Base-by-base conservation (phyloP, 2,797 vertebrate genomes). In the Allochrocebus solatus region DNA sequence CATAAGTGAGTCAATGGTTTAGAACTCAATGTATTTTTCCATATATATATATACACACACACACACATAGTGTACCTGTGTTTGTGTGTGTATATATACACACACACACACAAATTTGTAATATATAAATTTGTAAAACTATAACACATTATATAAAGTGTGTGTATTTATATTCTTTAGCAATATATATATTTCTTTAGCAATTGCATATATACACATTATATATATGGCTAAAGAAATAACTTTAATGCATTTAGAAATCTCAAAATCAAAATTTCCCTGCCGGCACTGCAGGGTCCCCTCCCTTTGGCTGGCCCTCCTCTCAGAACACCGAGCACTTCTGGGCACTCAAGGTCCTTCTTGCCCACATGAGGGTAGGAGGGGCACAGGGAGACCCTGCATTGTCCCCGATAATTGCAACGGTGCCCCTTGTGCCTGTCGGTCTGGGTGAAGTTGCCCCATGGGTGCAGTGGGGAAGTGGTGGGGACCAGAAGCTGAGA, bases 231-330 rank as follows among this genome's bases (percentile, higher is more conserved):
- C 50, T n/a, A 28, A 39, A 84, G 91, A 72, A 91, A 76, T 10
- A 36, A 43, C 61, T 97, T 97, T 96, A 95, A 84, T 94, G 64
- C 30, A 53, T 67, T 46, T 16, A 36, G 33, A 64, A 67, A 43
- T 2, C 33, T 46, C 12, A 17, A 21, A 3, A 22, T 61, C 21
- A 43, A 33, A 39, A 0, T 43, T 13, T 30, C 48, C 7, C 4
- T 13, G 43, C 74, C 13, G 89, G 46, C 11, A 5, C 61, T 0
- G 0, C 39, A 43, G 14, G 39, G 67, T 41, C 12, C 6, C 59
- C 33, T 7, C n/a, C 39, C 39, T 24, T 50, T 2, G 6, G 50
- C 13, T 2, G 28, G 26, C n/a, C 2, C 64, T 19, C 19, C 50
- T 64, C 59, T 59, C 3, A 0, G 41, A 26, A 50, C 12, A 1